Conservation (phyloP, 2,113 vertebrate species). For the Stomatorhinus ivindoensis region DNA sequence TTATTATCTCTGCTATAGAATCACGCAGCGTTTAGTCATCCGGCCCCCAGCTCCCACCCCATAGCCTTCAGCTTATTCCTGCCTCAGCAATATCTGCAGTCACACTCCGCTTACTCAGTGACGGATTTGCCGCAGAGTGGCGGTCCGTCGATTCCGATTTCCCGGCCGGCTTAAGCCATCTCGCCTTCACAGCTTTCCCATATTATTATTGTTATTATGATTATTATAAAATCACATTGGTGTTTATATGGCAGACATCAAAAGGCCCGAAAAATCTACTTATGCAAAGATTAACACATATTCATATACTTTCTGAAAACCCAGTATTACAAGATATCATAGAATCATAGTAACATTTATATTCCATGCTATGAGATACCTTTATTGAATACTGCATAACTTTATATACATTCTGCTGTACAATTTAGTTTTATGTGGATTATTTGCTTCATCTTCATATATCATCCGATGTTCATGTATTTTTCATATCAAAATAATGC, state of each 20-base stretch:
- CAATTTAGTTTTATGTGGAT: neutral
- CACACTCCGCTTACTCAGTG: neutral
- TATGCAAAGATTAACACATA: neutral
- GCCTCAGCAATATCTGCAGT: neutral
- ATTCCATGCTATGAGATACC: neutral
- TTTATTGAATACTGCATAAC: neutral
- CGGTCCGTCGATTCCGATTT: neutral
- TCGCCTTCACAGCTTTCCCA: neutral
- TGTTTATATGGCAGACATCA: neutral
- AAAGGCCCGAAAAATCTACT: neutral
- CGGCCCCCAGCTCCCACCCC: no score
- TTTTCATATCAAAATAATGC: neutral
- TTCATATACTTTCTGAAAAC: neutral
- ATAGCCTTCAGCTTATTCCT: neutral
- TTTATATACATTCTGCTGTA: neutral
- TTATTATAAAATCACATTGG: neutral
- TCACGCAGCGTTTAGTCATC: neutral
- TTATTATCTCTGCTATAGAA: neutral
- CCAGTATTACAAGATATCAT: neutral
- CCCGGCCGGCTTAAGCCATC: neutral
- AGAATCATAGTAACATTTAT: neutral
- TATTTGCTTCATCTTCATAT: neutral
- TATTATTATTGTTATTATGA: conserved; percentile 5
- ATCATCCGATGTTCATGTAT: neutral
- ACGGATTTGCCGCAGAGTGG: neutral